Percentiles rank a stretch among this genome's conserved stretches.
These are phyloP conservation scores for Euthynnus affinis DNA, from an alignment of 2,797 vertebrate species.

Conservation along the genomic window DNA sequence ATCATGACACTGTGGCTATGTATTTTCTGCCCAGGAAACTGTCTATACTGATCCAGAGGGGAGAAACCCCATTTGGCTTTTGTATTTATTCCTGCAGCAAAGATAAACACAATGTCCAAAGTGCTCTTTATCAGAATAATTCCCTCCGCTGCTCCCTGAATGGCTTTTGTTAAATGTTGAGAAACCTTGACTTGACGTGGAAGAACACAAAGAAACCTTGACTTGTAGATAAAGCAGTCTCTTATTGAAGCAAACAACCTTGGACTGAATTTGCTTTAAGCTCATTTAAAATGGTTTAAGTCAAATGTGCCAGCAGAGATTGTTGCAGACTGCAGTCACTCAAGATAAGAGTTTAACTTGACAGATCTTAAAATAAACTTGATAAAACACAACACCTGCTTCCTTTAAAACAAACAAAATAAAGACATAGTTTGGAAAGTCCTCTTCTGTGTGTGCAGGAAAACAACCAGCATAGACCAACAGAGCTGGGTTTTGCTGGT, in stretches of 20 bases:
- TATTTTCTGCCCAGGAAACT: no score
- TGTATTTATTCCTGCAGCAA: slow-evolving; percentile 8
- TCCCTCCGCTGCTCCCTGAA: neutral
- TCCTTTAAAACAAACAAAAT: neutral
- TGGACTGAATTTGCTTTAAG: slow-evolving; percentile 28
- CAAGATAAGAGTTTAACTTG: slow-evolving; percentile 20
- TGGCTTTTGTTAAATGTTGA: slow-evolving; percentile 10
- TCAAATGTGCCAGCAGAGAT: neutral
- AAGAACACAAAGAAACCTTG: slow-evolving; percentile 19
- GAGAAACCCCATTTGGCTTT: neutral
- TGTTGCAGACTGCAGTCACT: neutral
- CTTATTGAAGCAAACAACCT: slow-evolving; percentile 29
- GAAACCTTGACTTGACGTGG: slow-evolving; percentile 4
- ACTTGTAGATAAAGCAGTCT: neutral
- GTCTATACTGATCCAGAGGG: neutral
- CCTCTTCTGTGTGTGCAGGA: no score
- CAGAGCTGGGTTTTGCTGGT: no score
- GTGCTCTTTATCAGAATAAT: neutral
- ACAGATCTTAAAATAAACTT: neutral
- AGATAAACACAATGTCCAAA: slow-evolving; percentile 1
- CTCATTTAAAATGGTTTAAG: slow-evolving; percentile 22
- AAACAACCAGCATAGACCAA: no score
- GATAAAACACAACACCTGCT: slow-evolving; percentile 8
- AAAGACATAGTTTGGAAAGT: neutral
- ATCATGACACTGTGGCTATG: no score